Conservation (phyloP, 2,113 vertebrate species). For the Ctenomys sociabilis region DNA sequence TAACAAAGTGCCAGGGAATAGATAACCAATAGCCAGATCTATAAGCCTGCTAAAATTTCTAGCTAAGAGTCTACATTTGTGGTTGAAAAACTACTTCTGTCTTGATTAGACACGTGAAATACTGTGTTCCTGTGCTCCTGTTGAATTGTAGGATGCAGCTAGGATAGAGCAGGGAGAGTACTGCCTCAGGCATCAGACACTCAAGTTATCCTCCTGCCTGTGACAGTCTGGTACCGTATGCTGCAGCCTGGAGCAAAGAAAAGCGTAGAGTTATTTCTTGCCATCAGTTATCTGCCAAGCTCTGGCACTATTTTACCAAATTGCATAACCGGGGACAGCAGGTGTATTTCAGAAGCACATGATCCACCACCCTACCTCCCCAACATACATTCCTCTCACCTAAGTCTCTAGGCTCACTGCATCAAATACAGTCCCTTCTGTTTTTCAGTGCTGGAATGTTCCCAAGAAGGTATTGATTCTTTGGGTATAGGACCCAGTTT, state of each 20-base stretch:
- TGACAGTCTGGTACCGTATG: constrained; percentile 12
- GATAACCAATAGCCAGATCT: constrained; percentile 20
- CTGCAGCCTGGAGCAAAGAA: constrained; percentile 8
- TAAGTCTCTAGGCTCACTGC: constrained; percentile 1
- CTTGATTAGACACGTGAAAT: background rate
- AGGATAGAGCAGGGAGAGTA: background rate
- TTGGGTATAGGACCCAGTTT: constrained; percentile 7
- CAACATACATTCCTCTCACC: background rate
- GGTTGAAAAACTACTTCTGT: constrained; percentile 25
- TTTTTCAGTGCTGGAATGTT: constrained; percentile 27
- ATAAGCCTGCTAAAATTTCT: constrained; percentile 51
- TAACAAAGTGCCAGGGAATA: background rate
- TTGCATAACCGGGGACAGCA: constrained; percentile 49
- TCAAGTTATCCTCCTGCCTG: constrained; percentile 28
- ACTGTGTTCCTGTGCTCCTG: constrained; percentile 22
- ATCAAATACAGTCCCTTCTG: constrained; percentile 10
- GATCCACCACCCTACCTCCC: background rate
- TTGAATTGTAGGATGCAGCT: background rate
- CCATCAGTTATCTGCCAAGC: constrained; percentile 39
- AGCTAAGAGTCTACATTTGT: constrained; percentile 6
- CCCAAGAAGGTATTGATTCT: constrained; percentile 29
- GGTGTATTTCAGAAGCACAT: constrained; percentile 43
- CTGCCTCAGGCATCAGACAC: background rate
- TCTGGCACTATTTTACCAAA: constrained; percentile 55
- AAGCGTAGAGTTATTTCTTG: constrained; percentile 61